phyloP scores from a whole-genome alignment of 2,888 invertebrate species.

The Cordilura impudica region DNA sequence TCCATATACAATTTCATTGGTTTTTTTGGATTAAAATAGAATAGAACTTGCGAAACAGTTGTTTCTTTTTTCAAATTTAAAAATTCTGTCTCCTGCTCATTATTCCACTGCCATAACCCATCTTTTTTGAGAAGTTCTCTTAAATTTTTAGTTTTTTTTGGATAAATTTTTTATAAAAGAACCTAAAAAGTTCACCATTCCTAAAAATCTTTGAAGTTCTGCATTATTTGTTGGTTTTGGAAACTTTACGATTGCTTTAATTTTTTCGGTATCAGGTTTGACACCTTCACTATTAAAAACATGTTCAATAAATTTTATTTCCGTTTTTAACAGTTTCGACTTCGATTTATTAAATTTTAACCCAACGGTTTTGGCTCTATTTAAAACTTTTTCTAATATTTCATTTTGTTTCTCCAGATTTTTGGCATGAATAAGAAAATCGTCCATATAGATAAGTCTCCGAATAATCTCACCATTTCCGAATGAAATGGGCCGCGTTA shows the following conservation, averaged over 20 bases:
- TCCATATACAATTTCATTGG: constrained; percentile 17
- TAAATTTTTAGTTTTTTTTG: too few relatives aligned
- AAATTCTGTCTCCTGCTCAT: constrained; percentile 20
- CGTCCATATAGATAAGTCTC: constrained; percentile 50
- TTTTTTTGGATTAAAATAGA: constrained; percentile 29
- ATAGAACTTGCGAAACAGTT: constrained; percentile 26
- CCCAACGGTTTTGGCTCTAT: constrained; percentile 16
- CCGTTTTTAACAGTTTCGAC: background rate
- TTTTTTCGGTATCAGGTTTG: constrained; percentile 14
- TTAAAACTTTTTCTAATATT: constrained; percentile 29
- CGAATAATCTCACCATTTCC: too few relatives aligned
- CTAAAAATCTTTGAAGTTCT: constrained; percentile 28
- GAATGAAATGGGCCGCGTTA: constrained; percentile 31
- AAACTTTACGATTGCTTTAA: background rate
- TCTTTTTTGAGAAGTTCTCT: too few relatives aligned
- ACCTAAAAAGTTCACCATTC: constrained; percentile 61
- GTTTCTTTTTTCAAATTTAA: constrained; percentile 25
- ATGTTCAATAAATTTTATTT: too few relatives aligned
- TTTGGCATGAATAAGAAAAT: constrained; percentile 37
- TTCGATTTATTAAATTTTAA: constrained; percentile 12
- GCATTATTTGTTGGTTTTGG: background rate
- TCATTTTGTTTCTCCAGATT: constrained; percentile 22
- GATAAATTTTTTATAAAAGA: constrained; percentile 61
- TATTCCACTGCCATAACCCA: constrained; percentile 40
- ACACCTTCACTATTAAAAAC: constrained; percentile 38